Conservation (phyloP, 2,113 vertebrate genomes). For the Redunca redunca region DNA sequence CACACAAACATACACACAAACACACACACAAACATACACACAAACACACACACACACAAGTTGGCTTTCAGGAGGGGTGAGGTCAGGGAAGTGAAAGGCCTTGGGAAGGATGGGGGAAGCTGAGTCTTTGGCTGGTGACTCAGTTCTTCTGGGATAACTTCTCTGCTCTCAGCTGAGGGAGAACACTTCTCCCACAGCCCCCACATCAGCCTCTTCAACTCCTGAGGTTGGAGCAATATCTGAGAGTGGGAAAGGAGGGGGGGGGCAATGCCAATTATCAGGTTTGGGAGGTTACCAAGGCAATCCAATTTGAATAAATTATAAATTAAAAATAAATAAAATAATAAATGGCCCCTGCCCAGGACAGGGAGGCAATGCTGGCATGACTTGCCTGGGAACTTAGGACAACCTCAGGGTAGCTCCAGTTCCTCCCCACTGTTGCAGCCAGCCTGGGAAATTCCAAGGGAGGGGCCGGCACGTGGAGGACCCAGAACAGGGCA, state of each 20-base stretch:
- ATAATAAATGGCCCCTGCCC: slow-evolving; percentile 69
- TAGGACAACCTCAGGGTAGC: slow-evolving; percentile 57
- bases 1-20: background rate
- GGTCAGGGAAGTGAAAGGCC: slow-evolving; percentile 7
- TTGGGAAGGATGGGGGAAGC: slow-evolving; percentile 10
- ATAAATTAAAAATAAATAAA: slow-evolving; percentile 79
- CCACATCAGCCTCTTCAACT: slow-evolving; percentile 45
- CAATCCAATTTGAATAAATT: slow-evolving; percentile 76
- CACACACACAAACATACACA: background rate
- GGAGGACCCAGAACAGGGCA: slow-evolving; percentile 54
- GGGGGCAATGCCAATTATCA: slow-evolving; percentile 56
- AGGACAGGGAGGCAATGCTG: slow-evolving; percentile 67
- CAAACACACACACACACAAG: background rate
- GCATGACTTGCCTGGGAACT: slow-evolving; percentile 69
- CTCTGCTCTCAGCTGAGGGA: slow-evolving; percentile 29
- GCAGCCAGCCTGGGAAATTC: slow-evolving; percentile 60
- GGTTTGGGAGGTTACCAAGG: slow-evolving; percentile 68
- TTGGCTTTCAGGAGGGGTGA: slow-evolving; percentile 52
- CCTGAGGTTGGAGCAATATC: slow-evolving; percentile 45
- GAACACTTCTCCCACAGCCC: slow-evolving; percentile 12
- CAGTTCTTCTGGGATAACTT: slow-evolving; percentile 54
- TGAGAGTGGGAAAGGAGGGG: slow-evolving; percentile 30
- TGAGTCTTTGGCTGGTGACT: slow-evolving; percentile 70
- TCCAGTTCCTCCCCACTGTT: slow-evolving; percentile 36
- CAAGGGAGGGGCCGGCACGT: slow-evolving; percentile 32